Base-by-base conservation (phyloP, 2,113 vertebrate species). In the Acrocephalus kingi region DNA sequence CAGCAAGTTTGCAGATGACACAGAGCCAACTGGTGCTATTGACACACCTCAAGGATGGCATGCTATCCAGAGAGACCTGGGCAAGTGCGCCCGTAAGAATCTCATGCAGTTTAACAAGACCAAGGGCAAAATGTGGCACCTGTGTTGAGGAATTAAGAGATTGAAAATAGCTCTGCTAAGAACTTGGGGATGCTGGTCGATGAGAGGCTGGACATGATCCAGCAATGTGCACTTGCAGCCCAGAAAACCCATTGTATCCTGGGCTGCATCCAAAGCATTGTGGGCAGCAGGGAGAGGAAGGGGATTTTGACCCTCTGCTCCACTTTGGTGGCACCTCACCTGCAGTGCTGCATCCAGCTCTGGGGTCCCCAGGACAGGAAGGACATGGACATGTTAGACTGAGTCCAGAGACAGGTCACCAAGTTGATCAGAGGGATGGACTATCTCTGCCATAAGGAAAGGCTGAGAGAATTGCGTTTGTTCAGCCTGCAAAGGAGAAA, bases 171-270 rank as follows among this genome's bases (percentile, higher is more conserved):
- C 25, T 13, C 41, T 18, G 18, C 22, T 13, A 62, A 83, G n/a
- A 30, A 23, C 7, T 61, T 31, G 30, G 4, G 24, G 48, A 7
- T 61, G 48, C 30, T 55, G 39, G 9, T 13, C 24, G 39, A 3
- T 48, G 30, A 48, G n/a, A 41, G 41, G 11, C 28, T 48, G 63
- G 69, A 19, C 25, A 6, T 6, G 30, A 69, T 14, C 11, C 41
- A 54, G 24, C 6, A 41, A 15, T 18, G 10, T 5, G 48, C 17
- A 15, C 14, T 76, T 9, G 4, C 17, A 69, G 17, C 21, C 31
- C 30, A 76, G 41, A 31, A 75, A 83, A 18, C 10, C 8, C 19
- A 1, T 30, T 0, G 0, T 33, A 15, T 43, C n/a, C 17, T 49
- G 41, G 21, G 22, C 35, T 55, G 41, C 17, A 31, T 55, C 54